Conservation (phyloP, 2,797 vertebrate genomes). For the Synanceia verrucosa region DNA sequence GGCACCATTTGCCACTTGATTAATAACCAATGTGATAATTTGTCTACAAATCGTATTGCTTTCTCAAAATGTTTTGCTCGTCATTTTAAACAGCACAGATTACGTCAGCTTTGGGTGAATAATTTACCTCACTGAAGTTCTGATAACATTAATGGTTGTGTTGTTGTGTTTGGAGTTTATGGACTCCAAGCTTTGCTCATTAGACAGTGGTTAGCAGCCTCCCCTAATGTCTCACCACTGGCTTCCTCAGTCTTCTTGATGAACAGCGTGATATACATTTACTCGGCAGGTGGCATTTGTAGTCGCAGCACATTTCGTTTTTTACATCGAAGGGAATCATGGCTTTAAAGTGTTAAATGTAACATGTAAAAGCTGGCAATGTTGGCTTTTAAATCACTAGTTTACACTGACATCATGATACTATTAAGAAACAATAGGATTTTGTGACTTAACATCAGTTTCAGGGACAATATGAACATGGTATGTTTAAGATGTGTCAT, state of each 20-base stretch:
- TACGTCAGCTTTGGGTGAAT: not conserved
- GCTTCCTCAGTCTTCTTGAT: not conserved
- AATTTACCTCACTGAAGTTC: not conserved
- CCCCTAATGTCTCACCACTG: slow-evolving; percentile 8
- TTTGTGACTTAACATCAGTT: not conserved
- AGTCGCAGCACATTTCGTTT: not conserved
- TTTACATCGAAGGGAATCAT: not conserved
- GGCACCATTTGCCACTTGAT: slow-evolving; percentile 19
- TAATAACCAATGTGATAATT: slow-evolving; percentile 26
- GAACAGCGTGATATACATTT: not conserved
- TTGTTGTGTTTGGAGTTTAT: not conserved
- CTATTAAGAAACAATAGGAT: not conserved
- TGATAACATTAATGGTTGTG: not conserved
- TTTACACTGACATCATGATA: not conserved
- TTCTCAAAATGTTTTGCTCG: not conserved
- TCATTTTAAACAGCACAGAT: not conserved
- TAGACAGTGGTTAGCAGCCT: not conserved
- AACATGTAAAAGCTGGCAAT: not conserved
- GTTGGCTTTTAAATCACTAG: not conserved
- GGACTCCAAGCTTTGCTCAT: not conserved
- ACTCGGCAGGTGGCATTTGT: not conserved
- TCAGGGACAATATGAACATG: not conserved
- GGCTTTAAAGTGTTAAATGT: not conserved
- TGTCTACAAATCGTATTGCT: slow-evolving; percentile 3
- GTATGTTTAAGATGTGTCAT: not conserved